Evolutionary conservation across 2,888 invertebrate species (phyloP).

Genomic region (Campoplex capitator): DNA sequence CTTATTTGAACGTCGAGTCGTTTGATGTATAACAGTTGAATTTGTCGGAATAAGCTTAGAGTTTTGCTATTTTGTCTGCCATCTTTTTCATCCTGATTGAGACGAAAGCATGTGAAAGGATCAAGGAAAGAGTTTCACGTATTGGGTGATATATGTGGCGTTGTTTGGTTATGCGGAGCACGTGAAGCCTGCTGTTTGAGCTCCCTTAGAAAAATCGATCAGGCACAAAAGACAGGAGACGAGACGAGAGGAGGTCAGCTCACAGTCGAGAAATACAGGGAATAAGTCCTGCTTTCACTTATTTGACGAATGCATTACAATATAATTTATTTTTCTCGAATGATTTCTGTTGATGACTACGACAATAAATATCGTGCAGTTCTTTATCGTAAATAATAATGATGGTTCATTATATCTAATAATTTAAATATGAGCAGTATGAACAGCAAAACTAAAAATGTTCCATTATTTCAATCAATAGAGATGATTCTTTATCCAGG

Average conservation of each 20-base stretch:
- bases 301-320: neutral
- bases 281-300: neutral
- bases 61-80: neutral
- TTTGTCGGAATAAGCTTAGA: neutral
- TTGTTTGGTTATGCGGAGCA: slow-evolving; percentile 12
- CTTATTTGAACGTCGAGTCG: neutral
- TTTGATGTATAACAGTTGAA: neutral
- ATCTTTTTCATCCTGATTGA: neutral
- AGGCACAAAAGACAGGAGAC: slow-evolving; percentile 6
- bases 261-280: neutral
- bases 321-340: neutral
- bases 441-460: neutral
- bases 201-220: slow-evolving; percentile 7
- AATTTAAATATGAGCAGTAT: neutral
- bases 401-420: neutral
- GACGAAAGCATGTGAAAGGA: slow-evolving; percentile 1
- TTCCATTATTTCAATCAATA: neutral
- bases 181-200: slow-evolving; percentile 12
- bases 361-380: no score
- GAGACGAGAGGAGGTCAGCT: neutral
- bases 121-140: neutral
- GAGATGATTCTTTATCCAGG: neutral
- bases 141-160: neutral
- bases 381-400: no score
- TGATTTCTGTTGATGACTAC: no score